Conservation (phyloP, 2,888 invertebrate species). For the Diplazon laetatorius region DNA sequence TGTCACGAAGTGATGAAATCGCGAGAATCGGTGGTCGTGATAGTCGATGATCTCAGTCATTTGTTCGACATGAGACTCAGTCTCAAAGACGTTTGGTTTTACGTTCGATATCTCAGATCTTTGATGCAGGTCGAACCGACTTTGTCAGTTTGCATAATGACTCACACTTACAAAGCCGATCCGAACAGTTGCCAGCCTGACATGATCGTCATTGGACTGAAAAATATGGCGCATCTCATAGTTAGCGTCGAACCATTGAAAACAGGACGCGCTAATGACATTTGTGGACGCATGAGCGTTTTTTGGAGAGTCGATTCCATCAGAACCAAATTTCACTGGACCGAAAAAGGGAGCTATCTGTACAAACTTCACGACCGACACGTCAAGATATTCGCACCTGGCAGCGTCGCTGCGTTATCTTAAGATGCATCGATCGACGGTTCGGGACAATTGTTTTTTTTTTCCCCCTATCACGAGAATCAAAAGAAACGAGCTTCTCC, state of each 20-base stretch:
- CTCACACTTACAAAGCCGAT: conserved; percentile 82
- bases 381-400: conserved; percentile 89
- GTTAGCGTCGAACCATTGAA: conserved; percentile 87
- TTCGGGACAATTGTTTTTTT: conserved; percentile 13
- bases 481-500: background rate
- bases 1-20: conserved; percentile 80
- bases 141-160: conserved; percentile 75
- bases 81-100: conserved; percentile 83
- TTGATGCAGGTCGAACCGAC: conserved; percentile 69
- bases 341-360: conserved; percentile 82
- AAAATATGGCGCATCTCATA: conserved; percentile 86
- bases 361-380: conserved; percentile 90
- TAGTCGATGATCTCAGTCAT: conserved; percentile 90
- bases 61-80: conserved; percentile 86
- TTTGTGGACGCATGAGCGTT: conserved; percentile 88
- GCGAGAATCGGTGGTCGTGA: conserved; percentile 83
- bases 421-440: too few relatives aligned
- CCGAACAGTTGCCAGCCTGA: conserved; percentile 82
- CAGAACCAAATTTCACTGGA: conserved; percentile 74
- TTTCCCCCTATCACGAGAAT: background rate
- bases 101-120: conserved; percentile 74
- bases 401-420: conserved; percentile 78
- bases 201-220: conserved; percentile 85
- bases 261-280: conserved; percentile 89
- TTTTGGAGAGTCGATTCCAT: conserved; percentile 78